Evolutionary conservation across 2,888 invertebrate species (phyloP), one percentile per base, ranked within the genome.

Genomic region (Hyles lineata): DNA sequence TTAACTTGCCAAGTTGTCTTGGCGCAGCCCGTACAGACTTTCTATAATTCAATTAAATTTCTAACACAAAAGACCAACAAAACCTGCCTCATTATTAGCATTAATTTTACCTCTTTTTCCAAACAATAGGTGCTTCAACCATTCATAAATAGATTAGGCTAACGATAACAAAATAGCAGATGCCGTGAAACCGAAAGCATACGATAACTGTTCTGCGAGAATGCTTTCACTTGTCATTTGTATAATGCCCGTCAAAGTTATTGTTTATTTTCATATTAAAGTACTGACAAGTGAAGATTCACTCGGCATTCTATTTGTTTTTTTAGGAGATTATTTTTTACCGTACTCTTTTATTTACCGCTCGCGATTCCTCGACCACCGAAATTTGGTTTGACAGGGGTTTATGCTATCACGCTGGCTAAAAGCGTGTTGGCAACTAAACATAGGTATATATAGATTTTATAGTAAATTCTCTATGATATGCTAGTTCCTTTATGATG

Each of bases 221-320:
- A 52, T 74, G 76, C 79, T 79, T 79, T 78, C 79, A 78, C 79
- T 79, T 21, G 25, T 43, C 23, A 70, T 73, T 43, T 15, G 43
- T 70, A 72, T 74, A 76, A 75, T 73, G 72, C 70, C 73, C 78
- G 78, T 79, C 77, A 76, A 79, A 76, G 77, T 70, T 75, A 62
- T 35, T n/a, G 32, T 62, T 62, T 32, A 1, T 32, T 17, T 62
- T 32, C 55, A n/a, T n/a, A 55, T n/a, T 55, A 7, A 55, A 6
- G 17, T n/a, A 55, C 6, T 55, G 55, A n/a, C 55, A 55, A 15
- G 43, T 43, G 43, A 43, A 43, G 43, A 43, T 43, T 43, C 15
- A 43, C 43, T 43, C 55, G 15, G 5, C n/a, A 55, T 4, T 55
- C 19, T n/a, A n/a, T 55, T 55, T 19, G 52, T 17, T 52, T 43